Conservation (phyloP, 2,113 vertebrate genomes). For the Gallinago jamesoni region DNA sequence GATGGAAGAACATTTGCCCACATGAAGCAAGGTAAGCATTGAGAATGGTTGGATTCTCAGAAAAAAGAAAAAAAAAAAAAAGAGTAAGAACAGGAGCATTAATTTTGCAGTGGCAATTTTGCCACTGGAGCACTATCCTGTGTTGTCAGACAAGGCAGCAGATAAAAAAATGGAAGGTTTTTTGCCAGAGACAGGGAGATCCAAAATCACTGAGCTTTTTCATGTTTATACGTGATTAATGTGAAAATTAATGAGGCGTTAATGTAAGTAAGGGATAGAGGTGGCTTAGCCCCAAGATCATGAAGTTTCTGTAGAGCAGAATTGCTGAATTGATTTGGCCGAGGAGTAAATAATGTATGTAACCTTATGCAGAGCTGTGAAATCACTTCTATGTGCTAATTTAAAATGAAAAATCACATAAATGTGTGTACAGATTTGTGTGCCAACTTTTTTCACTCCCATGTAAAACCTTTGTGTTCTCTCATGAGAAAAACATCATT, state of each 20-base stretch:
- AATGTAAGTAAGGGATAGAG: slow-evolving; percentile 20
- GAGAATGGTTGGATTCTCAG: neutral
- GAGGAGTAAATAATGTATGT: neutral
- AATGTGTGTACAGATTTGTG: neutral
- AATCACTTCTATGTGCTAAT: neutral
- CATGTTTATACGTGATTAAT: slow-evolving; percentile 24
- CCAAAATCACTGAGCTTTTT: neutral
- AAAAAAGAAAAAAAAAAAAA: neutral
- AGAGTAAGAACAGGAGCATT: neutral
- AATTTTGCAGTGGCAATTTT: neutral
- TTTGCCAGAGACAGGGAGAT: neutral
- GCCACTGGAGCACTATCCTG: neutral
- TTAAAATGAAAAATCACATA: neutral
- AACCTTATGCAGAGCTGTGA: neutral
- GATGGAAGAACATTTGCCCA: neutral
- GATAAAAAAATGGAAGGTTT: neutral
- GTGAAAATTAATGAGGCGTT: slow-evolving; percentile 33
- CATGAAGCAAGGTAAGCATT: fast-evolving
- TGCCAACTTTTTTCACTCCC: neutral
- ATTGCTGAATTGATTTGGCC: neutral
- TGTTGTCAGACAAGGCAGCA: neutral
- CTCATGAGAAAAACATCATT: neutral
- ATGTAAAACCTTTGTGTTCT: neutral
- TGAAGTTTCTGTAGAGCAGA: neutral
- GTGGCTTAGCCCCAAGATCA: neutral